These are phyloP conservation scores for Exaiptasia diaphana DNA, from an alignment of 64 coral and sea anemone species.

Conservation along the genomic window DNA sequence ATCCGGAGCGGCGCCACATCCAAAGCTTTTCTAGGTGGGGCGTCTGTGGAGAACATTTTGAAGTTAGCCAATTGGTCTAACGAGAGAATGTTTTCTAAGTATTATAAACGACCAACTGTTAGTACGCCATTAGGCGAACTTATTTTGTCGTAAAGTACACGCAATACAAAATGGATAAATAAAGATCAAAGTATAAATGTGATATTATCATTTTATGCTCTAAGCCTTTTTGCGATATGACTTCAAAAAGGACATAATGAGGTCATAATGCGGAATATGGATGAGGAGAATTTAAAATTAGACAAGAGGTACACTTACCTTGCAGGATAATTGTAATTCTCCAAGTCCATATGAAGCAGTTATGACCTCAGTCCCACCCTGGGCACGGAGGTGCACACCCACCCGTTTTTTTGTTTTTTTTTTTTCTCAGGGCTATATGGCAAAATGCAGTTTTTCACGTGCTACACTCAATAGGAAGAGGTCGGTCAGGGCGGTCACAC, in stretches of 20 bases:
- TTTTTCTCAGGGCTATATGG: too few species aligned
- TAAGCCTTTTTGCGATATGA: neutral
- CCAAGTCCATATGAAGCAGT: neutral
- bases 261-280: too few species aligned
- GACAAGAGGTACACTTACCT: too few species aligned
- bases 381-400: too few species aligned
- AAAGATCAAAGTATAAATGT: neutral
- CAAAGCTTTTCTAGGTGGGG: conserved; percentile 7
- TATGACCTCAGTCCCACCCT: conserved; percentile 19
- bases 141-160: neutral
- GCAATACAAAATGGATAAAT: neutral
- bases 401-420: too few species aligned
- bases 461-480: too few species aligned
- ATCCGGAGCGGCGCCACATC: neutral
- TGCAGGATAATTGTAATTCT: conserved; percentile 17
- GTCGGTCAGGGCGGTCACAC: too few species aligned
- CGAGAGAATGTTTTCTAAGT: neutral
- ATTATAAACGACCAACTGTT: neutral
- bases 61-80: neutral
- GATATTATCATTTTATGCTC: neutral
- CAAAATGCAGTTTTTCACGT: too few species aligned
- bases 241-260: neutral
- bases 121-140: neutral
- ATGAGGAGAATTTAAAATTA: too few species aligned
- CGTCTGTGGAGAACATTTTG: neutral